Base-by-base conservation (phyloP, 2,113 vertebrate species). In the Martes martes region DNA sequence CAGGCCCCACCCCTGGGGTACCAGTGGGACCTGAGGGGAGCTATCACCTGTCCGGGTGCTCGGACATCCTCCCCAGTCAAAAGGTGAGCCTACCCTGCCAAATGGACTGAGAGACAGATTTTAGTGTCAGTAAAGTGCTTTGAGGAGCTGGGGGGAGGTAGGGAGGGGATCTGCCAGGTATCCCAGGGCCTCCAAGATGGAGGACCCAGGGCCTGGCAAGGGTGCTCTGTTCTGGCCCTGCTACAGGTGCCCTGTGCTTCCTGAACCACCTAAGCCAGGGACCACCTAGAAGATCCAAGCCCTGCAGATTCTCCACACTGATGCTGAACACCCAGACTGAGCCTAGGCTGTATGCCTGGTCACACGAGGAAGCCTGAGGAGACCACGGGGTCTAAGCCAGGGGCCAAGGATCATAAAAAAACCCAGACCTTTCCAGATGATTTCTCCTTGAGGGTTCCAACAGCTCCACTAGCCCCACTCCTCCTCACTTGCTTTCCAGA, bases 111-210 rank as follows among this genome's bases (percentile, higher is more conserved):
- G 14, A 92, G 24, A 61, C 26, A 59, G 31, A 92, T 52, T 89
- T 42, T 65, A 31, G 73, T 18, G 83, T 96, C 87, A 88, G 80
- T 52, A 65, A 94, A 91, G 96, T 89, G 90, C 96, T 97, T 84
- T 94, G 94, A 97, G 76, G 84, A 61, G 11, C 65, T n/a, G n/a
- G 13, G 23, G 33, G 76, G 23, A 81, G 11, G 50, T 9, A 24
- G n/a, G 79, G 42, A 52, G 57, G 39, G 24, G 21, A 71, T 79
- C 50, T n/a, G 21, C 36, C 10, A 2, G n/a, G 50, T 21, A 39
- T 45, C 16, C 81, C 10, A 39, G 67, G 81, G 57, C 65, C 71
- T 82, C 57, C 45, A 65, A 59, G 87, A 88, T 55, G 50, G 74
- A 76, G 33, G 39, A 18, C 69, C 19, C 39, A 11, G 28, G 78